These are phyloP conservation scores for Litoditis marina DNA, from an alignment of 2,888 invertebrate genomes.

Conservation along the genomic window DNA sequence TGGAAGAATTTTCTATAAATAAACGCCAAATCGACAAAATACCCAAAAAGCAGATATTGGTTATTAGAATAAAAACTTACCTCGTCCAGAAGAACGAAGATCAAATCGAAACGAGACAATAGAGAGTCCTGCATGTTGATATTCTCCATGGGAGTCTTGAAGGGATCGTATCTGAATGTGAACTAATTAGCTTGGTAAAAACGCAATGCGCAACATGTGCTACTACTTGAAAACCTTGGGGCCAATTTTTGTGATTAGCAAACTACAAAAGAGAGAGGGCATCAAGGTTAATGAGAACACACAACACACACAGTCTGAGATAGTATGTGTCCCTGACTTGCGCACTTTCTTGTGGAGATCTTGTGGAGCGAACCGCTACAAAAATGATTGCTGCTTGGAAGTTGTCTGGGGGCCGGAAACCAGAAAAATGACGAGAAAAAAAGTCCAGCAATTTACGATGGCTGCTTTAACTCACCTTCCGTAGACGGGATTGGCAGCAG, in stretches of 20 bases:
- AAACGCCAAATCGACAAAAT: too few relatives aligned
- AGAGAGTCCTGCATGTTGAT: constrained; percentile 95
- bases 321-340: too few relatives aligned
- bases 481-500: constrained; percentile 99
- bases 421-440: too few relatives aligned
- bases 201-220: background rate
- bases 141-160: constrained; percentile 99
- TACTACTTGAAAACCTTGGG: background rate
- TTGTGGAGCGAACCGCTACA: too few relatives aligned
- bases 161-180: constrained; percentile 82
- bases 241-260: too few relatives aligned
- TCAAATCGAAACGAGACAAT: constrained; percentile 92
- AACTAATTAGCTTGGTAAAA: background rate
- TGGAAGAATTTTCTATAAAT: background rate
- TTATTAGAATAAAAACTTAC: constrained; percentile 63
- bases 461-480: constrained; percentile 73
- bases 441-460: background rate
- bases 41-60: constrained; percentile 2
- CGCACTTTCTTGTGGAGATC: background rate
- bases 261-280: too few relatives aligned
- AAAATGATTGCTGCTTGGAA: too few relatives aligned
- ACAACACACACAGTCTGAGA: too few relatives aligned
- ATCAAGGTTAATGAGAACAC: too few relatives aligned
- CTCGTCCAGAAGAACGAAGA: constrained; percentile 93
- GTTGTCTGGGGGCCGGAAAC: too few relatives aligned